Evolutionary conservation across 2,797 vertebrate species (phyloP).

Genomic region (Pristis pectinata): DNA sequence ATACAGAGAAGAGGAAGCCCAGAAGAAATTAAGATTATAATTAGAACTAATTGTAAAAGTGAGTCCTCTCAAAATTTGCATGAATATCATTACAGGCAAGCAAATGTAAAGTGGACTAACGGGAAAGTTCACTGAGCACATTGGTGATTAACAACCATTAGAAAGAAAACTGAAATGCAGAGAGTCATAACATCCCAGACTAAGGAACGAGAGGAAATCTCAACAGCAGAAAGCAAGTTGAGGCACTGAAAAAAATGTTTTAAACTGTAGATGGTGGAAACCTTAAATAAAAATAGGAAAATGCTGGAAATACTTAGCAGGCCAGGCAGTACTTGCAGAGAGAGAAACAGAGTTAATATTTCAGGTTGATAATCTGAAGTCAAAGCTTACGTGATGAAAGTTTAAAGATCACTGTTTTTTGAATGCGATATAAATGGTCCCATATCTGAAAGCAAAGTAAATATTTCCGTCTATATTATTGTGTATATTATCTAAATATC

Average conservation of each 20-base stretch:
- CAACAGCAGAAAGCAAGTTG: not conserved
- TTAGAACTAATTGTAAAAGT: constrained; percentile 33
- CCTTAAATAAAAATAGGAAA: too few relatives aligned
- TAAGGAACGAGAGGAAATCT: too few relatives aligned
- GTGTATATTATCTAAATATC: not conserved
- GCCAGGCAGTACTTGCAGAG: too few relatives aligned
- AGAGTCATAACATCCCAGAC: not conserved
- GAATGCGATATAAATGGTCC: not conserved
- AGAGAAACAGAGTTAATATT: too few relatives aligned
- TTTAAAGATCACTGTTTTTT: not conserved
- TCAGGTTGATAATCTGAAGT: too few relatives aligned
- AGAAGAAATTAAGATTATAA: constrained; percentile 32
- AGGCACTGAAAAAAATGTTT: not conserved
- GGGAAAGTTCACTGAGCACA: not conserved
- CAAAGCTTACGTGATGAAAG: not conserved
- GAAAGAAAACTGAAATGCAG: not conserved
- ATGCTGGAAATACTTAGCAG: too few relatives aligned
- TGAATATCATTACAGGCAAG: constrained; percentile 31
- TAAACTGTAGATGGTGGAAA: too few relatives aligned
- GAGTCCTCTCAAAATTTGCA: not conserved
- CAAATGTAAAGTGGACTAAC: constrained; percentile 1
- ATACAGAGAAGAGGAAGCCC: not conserved
- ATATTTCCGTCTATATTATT: not conserved
- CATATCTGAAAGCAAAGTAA: not conserved
- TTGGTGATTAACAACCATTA: not conserved